These are phyloP conservation scores for Cephalopachus bancanus DNA, from an alignment of 2,797 vertebrate species.

Conservation along the genomic window DNA sequence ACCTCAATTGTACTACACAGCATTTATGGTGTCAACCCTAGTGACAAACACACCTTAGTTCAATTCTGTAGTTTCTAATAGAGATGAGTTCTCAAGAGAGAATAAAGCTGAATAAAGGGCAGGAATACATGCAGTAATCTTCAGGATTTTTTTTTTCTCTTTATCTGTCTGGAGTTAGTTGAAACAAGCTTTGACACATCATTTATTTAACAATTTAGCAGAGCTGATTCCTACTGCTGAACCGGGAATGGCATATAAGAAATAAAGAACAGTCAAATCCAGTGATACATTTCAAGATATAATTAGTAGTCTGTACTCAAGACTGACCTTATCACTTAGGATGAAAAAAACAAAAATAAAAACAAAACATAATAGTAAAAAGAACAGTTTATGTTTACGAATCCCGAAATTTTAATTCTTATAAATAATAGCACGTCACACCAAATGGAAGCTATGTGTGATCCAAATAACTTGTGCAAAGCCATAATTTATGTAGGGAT, in stretches of 20 bases:
- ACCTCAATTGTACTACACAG: neutral
- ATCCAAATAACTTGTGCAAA: neutral
- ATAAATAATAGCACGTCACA: neutral
- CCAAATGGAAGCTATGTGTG: neutral
- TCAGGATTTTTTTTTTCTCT: neutral
- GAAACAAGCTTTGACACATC: neutral
- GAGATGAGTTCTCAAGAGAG: slow-evolving; percentile 29
- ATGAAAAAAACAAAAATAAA: slow-evolving; percentile 41
- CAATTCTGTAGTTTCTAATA: neutral
- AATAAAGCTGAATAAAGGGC: neutral
- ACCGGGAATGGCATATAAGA: neutral
- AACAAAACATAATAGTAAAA: neutral
- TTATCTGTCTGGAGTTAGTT: neutral
- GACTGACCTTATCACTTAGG: neutral
- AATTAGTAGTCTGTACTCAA: neutral
- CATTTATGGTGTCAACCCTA: neutral
- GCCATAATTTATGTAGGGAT: neutral
- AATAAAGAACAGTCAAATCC: slow-evolving; percentile 29
- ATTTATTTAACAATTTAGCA: slow-evolving; percentile 8
- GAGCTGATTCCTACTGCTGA: slow-evolving; percentile 8
- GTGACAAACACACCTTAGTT: neutral
- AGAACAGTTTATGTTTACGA: slow-evolving; percentile 9
- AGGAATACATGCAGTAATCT: neutral
- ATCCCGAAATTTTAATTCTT: neutral
- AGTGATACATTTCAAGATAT: neutral